Evolutionary conservation across 2,113 vertebrate genomes (phyloP), one percentile per base, ranked within the genome.

Genomic region (Gila orcuttii): DNA sequence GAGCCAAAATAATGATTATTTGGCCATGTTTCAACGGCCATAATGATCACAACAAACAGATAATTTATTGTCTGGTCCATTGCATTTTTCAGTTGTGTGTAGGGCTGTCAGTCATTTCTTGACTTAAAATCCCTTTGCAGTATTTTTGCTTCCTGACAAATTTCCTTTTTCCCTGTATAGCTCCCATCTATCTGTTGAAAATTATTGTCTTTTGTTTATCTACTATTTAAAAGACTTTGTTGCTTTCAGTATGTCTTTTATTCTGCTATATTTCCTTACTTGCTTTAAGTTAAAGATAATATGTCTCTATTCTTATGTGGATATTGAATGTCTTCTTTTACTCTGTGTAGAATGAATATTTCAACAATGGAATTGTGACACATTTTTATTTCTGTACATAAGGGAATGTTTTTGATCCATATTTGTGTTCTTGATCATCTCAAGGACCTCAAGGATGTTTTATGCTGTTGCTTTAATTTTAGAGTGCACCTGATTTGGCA

Each of bases 341-440:
- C 19, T 23, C 45, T 66, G 12, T 62, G 33, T 79, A n/a, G 23
- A 64, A 42, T 42, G 1, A 42, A 64, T 62, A 15, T 45, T 64
- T 9, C 78, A 80, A 21, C 21, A 80, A 39, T 19, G 23, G 76
- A 79, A 79, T 79, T 60, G 77, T 60, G 25, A 79, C 42, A 81
- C 59, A 47, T 28, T 66, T 64, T 60, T 17, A 39, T 79, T 81
- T 47, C 39, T 64, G 59, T 42, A 66, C 79, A 1, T 28, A 81
- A 47, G 79, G 39, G 59, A 81, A 81, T 47, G 36, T 64, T 81
- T 79, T 17, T 60, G 52, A 79, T 79, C 55, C 33, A 25, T 79
- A 10, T 79, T 60, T 60, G 28, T 78, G 77, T 62, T 60, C 4
- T 59, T 39, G 13, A 57, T 79, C 21, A 60, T 23, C n/a, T 47